phyloP scores from a whole-genome alignment of 2,113 vertebrate genomes.

The Prolemur simus region DNA sequence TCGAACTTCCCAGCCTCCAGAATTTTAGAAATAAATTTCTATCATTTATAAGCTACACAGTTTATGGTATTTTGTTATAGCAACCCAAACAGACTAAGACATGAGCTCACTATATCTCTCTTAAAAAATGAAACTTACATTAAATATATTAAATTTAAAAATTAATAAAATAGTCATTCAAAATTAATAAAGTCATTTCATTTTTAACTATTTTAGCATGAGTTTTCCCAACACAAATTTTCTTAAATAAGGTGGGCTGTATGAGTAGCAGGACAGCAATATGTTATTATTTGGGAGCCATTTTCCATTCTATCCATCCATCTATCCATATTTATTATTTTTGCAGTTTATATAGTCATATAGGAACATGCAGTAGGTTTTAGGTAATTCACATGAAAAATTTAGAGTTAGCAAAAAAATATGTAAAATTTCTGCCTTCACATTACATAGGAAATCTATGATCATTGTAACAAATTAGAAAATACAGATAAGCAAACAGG shows the following conservation, averaged over 20 bases:
- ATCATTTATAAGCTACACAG: background rate
- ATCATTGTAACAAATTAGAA: background rate
- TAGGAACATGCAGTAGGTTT: background rate
- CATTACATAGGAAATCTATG: background rate
- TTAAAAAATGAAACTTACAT: background rate
- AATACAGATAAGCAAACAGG: background rate
- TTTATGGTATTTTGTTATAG: background rate
- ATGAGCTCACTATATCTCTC: background rate
- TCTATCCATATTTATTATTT: background rate
- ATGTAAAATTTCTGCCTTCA: background rate
- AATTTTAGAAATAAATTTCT: background rate
- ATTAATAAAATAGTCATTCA: background rate
- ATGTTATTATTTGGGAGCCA: background rate
- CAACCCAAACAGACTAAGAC: background rate
- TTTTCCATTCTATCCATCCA: background rate
- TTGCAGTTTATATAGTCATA: background rate
- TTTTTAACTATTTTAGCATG: slow-evolving; percentile 29
- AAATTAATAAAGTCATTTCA: background rate
- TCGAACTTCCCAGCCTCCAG: background rate
- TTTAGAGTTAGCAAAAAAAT: slow-evolving; percentile 2
- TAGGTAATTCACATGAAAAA: background rate
- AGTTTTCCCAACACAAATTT: background rate
- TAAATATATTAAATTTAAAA: slow-evolving; percentile 44
- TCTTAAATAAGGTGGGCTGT: background rate
- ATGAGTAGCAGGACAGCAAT: background rate